These are phyloP conservation scores for Pseudocheirus occidentalis DNA, from an alignment of 2,797 vertebrate genomes.

Conservation along the genomic window DNA sequence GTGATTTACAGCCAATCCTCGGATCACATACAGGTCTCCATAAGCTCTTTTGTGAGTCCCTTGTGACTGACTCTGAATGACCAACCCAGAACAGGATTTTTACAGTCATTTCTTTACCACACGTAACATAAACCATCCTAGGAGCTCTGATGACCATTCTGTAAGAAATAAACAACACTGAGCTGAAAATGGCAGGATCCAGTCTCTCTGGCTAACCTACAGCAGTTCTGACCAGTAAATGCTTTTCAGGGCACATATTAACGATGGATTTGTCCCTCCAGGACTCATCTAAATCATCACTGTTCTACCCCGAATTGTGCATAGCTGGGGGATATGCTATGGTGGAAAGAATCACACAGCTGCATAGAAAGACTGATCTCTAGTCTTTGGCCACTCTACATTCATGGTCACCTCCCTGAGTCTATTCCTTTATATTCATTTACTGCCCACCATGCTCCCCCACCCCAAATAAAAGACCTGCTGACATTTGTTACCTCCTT, in stretches of 20 bases:
- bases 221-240: not conserved
- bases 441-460: not conserved
- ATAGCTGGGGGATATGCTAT: not conserved
- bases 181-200: not conserved
- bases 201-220: not conserved
- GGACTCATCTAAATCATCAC: not conserved
- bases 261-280: not conserved
- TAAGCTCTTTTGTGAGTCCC: constrained; percentile 46
- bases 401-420: rapidly evolving
- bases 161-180: constrained; percentile 1
- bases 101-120: constrained; percentile 51
- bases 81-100: constrained; percentile 45
- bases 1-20: not conserved
- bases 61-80: not conserved
- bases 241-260: rapidly evolving
- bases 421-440: not conserved
- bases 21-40: not conserved
- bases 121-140: not conserved
- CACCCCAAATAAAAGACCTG: not conserved
- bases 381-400: rapidly evolving
- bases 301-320: not conserved
- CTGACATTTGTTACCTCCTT: not conserved
- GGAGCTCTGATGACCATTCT: not conserved
- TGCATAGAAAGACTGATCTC: rapidly evolving
- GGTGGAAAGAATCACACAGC: not conserved